These are phyloP conservation scores for Schrankia costaestrigalis DNA, from an alignment of 2,888 invertebrate genomes.

Conservation along the genomic window DNA sequence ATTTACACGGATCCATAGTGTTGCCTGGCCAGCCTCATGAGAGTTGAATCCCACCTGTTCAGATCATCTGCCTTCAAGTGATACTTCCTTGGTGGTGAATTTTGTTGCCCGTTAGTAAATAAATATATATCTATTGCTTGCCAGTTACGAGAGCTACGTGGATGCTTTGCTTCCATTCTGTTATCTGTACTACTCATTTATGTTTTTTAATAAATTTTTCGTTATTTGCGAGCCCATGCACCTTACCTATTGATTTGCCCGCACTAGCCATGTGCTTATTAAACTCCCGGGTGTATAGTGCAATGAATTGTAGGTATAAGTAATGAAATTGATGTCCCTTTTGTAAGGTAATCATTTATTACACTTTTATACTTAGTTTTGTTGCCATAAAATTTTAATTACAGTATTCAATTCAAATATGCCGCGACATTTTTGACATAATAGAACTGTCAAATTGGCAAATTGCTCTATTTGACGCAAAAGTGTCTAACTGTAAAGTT, in stretches of 20 bases:
- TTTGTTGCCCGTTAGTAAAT: slow-evolving; percentile 62
- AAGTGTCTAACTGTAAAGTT: no score
- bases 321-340: slow-evolving; percentile 1
- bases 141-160: slow-evolving; percentile 25
- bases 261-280: no score
- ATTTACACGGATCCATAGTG: slow-evolving; percentile 59
- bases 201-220: not conserved
- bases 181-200: slow-evolving; percentile 13
- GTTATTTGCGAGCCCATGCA: no score
- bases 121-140: slow-evolving; percentile 56
- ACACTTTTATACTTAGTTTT: slow-evolving; percentile 6
- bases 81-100: slow-evolving; percentile 65
- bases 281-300: no score
- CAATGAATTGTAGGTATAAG: no score
- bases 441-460: no score
- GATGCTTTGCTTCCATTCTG: slow-evolving; percentile 26
- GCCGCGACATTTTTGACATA: slow-evolving; percentile 19
- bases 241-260: no score
- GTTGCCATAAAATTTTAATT: slow-evolving; percentile 13
- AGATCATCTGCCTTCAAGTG: slow-evolving; percentile 50
- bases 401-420: slow-evolving; percentile 15
- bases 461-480: no score
- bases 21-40: slow-evolving; percentile 47
- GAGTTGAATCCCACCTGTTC: slow-evolving; percentile 48
- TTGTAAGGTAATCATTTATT: slow-evolving; percentile 14